Conservation (phyloP, 2,888 invertebrate species). For the Luperina nickerlii region DNA sequence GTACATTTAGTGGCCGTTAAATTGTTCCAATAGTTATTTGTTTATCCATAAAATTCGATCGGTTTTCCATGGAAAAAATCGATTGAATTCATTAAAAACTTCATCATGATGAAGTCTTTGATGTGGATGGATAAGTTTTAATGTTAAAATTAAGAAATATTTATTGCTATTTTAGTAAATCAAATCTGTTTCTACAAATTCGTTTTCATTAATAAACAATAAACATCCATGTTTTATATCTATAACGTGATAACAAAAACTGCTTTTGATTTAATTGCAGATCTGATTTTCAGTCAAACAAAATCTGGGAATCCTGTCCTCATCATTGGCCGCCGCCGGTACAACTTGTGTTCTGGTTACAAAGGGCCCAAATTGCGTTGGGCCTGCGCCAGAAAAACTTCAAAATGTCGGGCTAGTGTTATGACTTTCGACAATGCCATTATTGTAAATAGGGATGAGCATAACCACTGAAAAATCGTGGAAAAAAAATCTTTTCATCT, state of each 20-base stretch:
- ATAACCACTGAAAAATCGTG: constrained; percentile 42
- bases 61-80: not conserved
- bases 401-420: constrained; percentile 35
- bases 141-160: not conserved
- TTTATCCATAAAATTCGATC: not conserved
- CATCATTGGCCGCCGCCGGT: constrained; percentile 20
- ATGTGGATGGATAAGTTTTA: not conserved
- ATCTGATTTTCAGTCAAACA: constrained; percentile 16
- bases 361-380: constrained; percentile 57
- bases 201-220: not conserved
- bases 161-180: constrained; percentile 17
- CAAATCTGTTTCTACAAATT: not conserved
- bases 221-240: not conserved
- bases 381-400: constrained; percentile 48
- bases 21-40: not conserved
- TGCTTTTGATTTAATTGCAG: constrained; percentile 8
- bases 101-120: not conserved
- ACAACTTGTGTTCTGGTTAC: constrained; percentile 53
- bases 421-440: constrained; percentile 36
- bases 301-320: constrained; percentile 34
- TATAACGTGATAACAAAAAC: not conserved
- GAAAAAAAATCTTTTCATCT: not conserved
- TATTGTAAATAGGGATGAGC: constrained; percentile 40
- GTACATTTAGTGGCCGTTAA: not conserved
- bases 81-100: too few relatives aligned